Conservation (phyloP, 2,888 invertebrate genomes). For the Lymantria dispar region DNA sequence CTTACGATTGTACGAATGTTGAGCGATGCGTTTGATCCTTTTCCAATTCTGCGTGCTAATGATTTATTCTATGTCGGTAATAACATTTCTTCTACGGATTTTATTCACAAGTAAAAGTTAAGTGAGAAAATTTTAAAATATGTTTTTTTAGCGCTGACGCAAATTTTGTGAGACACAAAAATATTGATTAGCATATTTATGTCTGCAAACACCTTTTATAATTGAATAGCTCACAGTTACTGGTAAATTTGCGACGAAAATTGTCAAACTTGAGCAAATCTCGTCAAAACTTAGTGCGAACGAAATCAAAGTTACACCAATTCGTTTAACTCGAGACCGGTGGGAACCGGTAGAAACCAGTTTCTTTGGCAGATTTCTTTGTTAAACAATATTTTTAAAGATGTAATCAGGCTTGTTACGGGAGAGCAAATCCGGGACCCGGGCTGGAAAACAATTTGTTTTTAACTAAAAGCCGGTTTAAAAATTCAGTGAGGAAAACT, state of each 20-base stretch:
- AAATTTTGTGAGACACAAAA: constrained; percentile 4
- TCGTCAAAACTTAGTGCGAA: constrained; percentile 39
- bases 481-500: constrained; percentile 25
- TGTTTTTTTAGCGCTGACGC: too few species aligned
- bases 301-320: constrained; percentile 41
- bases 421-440: constrained; percentile 20
- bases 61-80: too few species aligned
- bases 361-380: constrained; percentile 40
- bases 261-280: constrained; percentile 34
- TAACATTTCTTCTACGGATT: too few species aligned
- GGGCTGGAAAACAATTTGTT: constrained; percentile 27
- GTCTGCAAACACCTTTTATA: constrained; percentile 23
- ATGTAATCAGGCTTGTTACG: constrained; percentile 46
- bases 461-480: constrained; percentile 25
- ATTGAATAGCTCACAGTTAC: constrained; percentile 34
- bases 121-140: too few species aligned
- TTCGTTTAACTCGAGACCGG: constrained; percentile 36
- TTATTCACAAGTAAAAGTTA: too few species aligned
- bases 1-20: too few species aligned
- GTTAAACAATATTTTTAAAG: constrained; percentile 43
- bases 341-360: constrained; percentile 36
- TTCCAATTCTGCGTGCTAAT: too few species aligned
- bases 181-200: constrained; percentile 25
- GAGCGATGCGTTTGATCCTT: too few species aligned
- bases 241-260: constrained; percentile 22